phyloP scores from a whole-genome alignment of 2,113 vertebrate species.

The Dicrurus megarhynchus region DNA sequence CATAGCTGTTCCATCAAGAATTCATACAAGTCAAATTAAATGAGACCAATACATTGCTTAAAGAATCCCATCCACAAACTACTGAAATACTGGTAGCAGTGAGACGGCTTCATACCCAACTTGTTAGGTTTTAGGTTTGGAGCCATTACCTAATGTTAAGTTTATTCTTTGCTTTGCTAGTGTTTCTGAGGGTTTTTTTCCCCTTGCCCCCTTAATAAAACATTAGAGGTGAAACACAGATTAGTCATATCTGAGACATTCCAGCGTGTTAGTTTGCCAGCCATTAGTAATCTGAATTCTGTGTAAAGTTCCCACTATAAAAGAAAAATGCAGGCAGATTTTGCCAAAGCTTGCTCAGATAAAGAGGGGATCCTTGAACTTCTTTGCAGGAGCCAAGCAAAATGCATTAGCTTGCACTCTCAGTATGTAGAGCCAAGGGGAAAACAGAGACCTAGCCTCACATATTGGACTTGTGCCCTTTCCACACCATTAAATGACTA shows the following conservation, averaged over 20 bases:
- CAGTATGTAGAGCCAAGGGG: background rate
- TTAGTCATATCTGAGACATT: background rate
- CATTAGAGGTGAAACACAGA: background rate
- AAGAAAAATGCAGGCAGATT: background rate
- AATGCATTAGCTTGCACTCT: constrained; percentile 11
- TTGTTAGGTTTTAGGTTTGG: background rate
- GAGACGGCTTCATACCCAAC: background rate
- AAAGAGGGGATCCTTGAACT: constrained; percentile 8
- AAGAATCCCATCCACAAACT: background rate
- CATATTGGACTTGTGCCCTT: background rate
- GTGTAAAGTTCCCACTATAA: background rate
- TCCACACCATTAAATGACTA: background rate
- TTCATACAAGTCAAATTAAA: background rate
- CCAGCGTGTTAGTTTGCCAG: background rate
- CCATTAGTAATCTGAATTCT: background rate
- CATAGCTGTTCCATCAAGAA: background rate
- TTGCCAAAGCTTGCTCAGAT: constrained; percentile 16
- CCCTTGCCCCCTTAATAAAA: background rate
- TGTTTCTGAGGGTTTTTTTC: background rate
- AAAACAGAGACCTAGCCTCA: background rate
- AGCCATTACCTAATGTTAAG: background rate
- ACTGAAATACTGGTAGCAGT: background rate
- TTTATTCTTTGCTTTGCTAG: background rate
- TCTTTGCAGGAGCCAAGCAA: constrained; percentile 29
- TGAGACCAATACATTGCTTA: background rate